Evolutionary conservation across 2,888 invertebrate species (phyloP).

Genomic region (Ochlodes sylvanus): DNA sequence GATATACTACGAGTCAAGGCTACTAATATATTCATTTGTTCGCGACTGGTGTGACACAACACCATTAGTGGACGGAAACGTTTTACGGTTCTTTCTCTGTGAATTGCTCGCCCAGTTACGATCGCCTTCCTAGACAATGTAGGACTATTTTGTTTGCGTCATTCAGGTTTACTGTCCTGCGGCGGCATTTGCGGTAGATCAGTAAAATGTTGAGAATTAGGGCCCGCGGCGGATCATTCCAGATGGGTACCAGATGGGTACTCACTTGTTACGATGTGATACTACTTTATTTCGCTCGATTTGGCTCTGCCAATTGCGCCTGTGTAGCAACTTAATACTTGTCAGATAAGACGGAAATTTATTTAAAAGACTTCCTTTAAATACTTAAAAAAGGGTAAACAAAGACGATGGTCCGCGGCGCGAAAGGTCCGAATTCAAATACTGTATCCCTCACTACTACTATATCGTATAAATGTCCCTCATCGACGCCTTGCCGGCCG

Average conservation of each 20-base stretch:
- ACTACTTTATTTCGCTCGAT: neutral
- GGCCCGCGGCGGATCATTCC: neutral
- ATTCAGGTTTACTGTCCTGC: conserved; percentile 12
- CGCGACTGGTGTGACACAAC: neutral
- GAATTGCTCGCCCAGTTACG: conserved; percentile 21
- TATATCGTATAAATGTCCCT: no score
- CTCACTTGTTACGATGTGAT: neutral
- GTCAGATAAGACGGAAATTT: no score
- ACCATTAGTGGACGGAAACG: conserved; percentile 1
- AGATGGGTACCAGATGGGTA: no score
- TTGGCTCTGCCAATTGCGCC: neutral
- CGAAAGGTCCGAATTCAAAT: no score
- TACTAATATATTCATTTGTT: neutral
- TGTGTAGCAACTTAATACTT: no score
- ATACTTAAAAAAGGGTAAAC: no score
- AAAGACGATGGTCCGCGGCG: no score
- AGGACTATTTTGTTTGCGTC: conserved; percentile 19
- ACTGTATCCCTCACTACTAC: no score
- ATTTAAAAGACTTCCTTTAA: no score
- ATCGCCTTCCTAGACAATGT: conserved; percentile 10
- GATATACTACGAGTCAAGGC: no score
- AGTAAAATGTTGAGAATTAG: conserved; percentile 12
- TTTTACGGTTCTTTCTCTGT: conserved; percentile 20
- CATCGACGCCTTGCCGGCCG: no score
- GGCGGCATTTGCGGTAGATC: conserved; percentile 8